Evolutionary conservation across 2,113 vertebrate genomes (phyloP).

Genomic region (Tamias sibiricus): DNA sequence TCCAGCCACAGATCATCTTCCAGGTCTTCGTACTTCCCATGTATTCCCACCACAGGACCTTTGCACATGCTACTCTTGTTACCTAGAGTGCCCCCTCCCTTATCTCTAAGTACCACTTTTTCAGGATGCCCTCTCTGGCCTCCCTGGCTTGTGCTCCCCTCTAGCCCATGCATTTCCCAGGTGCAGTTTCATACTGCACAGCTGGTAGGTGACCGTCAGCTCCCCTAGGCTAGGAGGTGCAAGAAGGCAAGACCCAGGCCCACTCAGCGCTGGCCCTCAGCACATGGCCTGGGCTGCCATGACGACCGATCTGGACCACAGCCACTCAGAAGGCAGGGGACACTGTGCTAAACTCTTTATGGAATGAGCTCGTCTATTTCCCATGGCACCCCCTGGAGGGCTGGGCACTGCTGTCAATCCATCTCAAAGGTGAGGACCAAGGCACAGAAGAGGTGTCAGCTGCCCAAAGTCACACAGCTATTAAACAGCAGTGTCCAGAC

Average conservation of each 20-base stretch:
- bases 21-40: neutral
- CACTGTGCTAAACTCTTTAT: neutral
- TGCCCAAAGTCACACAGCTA: neutral
- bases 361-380: neutral
- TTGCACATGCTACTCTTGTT: neutral
- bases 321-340: no score
- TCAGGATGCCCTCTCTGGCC: neutral
- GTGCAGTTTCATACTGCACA: neutral
- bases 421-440: neutral
- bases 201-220: neutral
- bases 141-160: neutral
- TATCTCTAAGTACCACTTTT: neutral
- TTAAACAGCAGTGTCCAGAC: neutral
- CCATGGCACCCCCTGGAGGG: neutral
- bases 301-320: neutral
- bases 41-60: neutral
- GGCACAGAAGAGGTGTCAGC: neutral
- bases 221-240: neutral
- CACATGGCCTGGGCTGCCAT: neutral
- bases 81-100: neutral
- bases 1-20: neutral
- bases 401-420: neutral
- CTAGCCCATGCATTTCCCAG: neutral
- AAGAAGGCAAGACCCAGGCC: neutral
- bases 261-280: neutral